phyloP scores from a whole-genome alignment of 2,113 vertebrate genomes.

The Dolichotis patagonum region DNA sequence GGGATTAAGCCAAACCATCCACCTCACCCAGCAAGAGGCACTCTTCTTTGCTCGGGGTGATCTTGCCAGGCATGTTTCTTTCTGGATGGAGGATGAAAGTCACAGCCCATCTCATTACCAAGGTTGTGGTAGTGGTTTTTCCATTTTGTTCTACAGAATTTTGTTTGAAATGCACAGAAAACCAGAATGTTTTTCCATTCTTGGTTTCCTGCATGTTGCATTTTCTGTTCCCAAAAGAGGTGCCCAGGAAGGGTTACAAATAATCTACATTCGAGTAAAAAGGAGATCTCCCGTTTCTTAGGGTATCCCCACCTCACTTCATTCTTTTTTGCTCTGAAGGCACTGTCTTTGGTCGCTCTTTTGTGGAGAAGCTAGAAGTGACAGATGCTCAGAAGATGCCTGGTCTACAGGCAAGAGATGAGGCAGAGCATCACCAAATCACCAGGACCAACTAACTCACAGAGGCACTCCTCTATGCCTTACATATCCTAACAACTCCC shows the following conservation, averaged over 20 bases:
- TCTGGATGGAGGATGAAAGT: not conserved
- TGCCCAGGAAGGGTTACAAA: not conserved
- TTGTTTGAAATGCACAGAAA: not conserved
- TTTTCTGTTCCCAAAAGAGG: not conserved
- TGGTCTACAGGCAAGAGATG: not conserved
- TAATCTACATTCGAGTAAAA: not conserved
- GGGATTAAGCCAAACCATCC: conserved; percentile 42
- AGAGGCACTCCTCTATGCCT: not conserved
- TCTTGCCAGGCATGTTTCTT: not conserved
- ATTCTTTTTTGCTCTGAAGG: not conserved
- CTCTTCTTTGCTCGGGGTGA: not conserved
- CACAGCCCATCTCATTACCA: not conserved
- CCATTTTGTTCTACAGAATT: not conserved
- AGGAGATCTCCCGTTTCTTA: not conserved
- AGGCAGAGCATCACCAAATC: not conserved
- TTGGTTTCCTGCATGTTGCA: not conserved
- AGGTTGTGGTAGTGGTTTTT: not conserved
- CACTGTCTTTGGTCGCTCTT: not conserved
- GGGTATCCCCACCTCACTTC: not conserved
- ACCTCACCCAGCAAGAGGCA: conserved; percentile 44
- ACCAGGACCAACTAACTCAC: not conserved
- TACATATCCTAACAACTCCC: not conserved
- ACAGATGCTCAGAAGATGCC: not conserved
- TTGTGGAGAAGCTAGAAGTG: not conserved
- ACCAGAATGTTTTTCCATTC: not conserved